Evolutionary conservation across 2,113 vertebrate species (phyloP).

Genomic region (Ginglymostoma cirratum): DNA sequence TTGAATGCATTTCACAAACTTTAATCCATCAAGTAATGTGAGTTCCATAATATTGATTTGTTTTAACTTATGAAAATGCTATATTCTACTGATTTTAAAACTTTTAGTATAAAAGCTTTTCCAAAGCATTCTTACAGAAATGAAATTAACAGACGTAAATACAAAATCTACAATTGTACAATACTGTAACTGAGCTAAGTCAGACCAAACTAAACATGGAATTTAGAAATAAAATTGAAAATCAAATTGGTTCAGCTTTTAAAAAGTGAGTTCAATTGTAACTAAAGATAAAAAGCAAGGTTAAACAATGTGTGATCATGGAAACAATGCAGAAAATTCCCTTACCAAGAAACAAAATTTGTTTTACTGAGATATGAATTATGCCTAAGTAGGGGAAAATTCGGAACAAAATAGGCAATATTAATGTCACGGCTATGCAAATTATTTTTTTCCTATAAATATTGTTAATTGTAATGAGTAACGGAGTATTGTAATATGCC

Average conservation of each 20-base stretch:
- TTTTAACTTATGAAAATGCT: background rate
- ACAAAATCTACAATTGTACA: background rate
- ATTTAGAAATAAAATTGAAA: background rate
- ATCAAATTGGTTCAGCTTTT: background rate
- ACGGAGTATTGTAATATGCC: background rate
- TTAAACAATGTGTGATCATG: slow-evolving; percentile 4
- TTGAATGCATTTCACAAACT: background rate
- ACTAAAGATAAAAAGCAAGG: slow-evolving; percentile 35
- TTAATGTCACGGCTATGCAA: slow-evolving; percentile 49
- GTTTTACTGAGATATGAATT: slow-evolving; percentile 83
- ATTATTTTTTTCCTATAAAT: background rate
- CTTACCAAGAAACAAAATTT: slow-evolving; percentile 97
- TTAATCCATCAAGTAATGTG: background rate
- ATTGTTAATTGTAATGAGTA: background rate
- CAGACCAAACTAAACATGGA: background rate
- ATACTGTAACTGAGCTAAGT: background rate
- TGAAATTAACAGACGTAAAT: background rate
- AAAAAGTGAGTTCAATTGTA: background rate
- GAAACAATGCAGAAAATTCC: slow-evolving; percentile 51
- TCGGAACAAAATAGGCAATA: slow-evolving; percentile 64
- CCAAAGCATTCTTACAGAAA: background rate
- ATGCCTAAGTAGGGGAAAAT: slow-evolving; percentile 83
- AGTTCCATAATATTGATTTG: background rate
- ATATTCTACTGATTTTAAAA: background rate
- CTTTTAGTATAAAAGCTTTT: background rate